phyloP scores from a whole-genome alignment of 1,140 invertebrate species.

The Tetraneura akinire region DNA sequence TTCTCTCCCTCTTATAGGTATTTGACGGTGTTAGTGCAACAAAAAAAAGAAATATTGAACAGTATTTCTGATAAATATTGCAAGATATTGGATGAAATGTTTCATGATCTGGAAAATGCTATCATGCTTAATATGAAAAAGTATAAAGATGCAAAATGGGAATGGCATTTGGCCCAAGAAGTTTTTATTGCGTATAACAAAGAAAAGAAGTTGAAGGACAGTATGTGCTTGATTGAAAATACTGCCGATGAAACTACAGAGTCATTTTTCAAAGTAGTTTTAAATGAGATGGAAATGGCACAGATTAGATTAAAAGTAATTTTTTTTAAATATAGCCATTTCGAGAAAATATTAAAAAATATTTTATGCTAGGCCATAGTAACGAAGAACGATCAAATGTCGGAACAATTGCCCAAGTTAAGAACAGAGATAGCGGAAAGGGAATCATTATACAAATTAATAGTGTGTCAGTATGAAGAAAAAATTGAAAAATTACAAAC shows the following conservation, averaged over 20 bases:
- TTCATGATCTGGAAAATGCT: neutral
- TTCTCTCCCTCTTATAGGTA: neutral
- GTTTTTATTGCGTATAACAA: slow-evolving; percentile 7
- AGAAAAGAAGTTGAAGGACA: slow-evolving; percentile 21
- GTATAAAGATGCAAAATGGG: slow-evolving; percentile 33
- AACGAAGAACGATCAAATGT: slow-evolving; percentile 1
- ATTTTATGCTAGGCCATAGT: neutral
- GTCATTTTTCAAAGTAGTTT: neutral
- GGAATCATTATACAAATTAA: neutral
- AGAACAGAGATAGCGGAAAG: neutral
- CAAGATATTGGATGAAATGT: slow-evolving; percentile 40
- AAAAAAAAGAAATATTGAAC: slow-evolving; percentile 1
- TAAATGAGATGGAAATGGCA: slow-evolving; percentile 33
- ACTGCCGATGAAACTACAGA: slow-evolving; percentile 6
- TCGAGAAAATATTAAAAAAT: no score
- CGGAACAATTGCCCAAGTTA: neutral
- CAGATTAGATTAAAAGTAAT: slow-evolving; percentile 21
- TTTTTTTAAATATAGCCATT: neutral
- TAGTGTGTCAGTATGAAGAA: neutral
- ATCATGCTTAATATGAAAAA: slow-evolving; percentile 5
- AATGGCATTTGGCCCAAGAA: slow-evolving; percentile 29
- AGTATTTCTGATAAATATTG: slow-evolving; percentile 22
- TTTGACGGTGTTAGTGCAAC: slow-evolving; percentile 12
- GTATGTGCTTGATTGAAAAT: neutral
- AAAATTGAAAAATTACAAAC: neutral